Conservation (phyloP, 2,797 vertebrate genomes). For the Sylvia borin region DNA sequence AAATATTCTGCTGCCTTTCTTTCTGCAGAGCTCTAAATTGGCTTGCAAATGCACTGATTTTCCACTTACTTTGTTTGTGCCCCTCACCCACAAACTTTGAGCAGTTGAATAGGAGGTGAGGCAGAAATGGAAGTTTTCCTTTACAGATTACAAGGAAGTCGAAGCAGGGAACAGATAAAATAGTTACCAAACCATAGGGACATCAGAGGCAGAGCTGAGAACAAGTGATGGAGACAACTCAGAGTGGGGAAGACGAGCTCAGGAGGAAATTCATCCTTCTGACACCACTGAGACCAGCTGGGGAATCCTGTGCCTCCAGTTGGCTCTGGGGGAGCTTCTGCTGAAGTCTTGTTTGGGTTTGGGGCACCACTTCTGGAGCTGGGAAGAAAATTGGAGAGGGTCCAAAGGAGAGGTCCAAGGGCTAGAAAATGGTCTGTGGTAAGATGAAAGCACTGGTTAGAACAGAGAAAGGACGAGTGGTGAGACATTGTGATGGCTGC, state of each 20-base stretch:
- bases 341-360: background rate
- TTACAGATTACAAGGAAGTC: background rate
- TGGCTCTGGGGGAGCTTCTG: background rate
- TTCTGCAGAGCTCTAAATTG: background rate
- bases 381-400: background rate
- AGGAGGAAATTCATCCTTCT: background rate
- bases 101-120: background rate
- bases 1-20: background rate
- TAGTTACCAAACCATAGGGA: conserved; percentile 42
- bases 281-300: background rate
- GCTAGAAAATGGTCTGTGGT: conserved; percentile 21
- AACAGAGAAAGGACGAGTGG: background rate
- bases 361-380: background rate
- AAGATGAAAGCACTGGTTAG: background rate
- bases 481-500: background rate
- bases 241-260: background rate
- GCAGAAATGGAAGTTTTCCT: background rate
- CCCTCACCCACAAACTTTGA: background rate
- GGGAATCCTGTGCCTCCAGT: background rate
- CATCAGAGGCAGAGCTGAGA: background rate
- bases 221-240: background rate
- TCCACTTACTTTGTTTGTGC: background rate
- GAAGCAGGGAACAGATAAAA: background rate
- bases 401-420: background rate
- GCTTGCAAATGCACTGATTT: background rate